A percentile compares a stretch with the other conserved stretches of the same genome.
phyloP scores from a whole-genome alignment of 2,113 vertebrate genomes.

The Balaeniceps rex region DNA sequence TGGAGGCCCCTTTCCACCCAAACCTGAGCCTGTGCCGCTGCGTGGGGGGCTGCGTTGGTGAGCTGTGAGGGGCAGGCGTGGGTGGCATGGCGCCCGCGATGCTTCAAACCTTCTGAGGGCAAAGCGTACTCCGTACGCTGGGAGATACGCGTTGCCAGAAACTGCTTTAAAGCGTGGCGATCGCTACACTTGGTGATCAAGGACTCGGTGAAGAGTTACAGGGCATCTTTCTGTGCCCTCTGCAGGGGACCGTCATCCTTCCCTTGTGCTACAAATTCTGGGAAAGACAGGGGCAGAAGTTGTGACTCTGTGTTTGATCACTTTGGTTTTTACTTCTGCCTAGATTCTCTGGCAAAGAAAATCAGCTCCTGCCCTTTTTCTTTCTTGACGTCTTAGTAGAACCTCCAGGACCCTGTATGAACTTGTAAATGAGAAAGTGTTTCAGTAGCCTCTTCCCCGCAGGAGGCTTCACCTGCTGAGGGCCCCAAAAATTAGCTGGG shows the following conservation, averaged over 20 bases:
- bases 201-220: not conserved
- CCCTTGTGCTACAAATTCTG: not conserved
- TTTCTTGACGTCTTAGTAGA: not conserved
- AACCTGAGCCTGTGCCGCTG: not conserved
- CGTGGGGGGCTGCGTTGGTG: not conserved
- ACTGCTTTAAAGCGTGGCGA: not conserved
- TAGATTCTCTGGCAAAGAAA: not conserved
- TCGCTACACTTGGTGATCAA: fast-evolving
- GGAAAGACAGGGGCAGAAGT: not conserved
- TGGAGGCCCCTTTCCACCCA: too few species aligned
- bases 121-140: fast-evolving
- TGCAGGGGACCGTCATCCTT: too few species aligned
- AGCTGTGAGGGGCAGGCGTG: not conserved
- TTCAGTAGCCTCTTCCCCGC: not conserved
- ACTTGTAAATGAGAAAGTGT: not conserved
- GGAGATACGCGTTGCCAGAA: not conserved
- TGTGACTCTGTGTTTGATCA: not conserved
- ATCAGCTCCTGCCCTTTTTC: not conserved
- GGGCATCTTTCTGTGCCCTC: not conserved
- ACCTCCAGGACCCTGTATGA: not conserved
- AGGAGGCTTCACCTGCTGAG: not conserved
- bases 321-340: not conserved
- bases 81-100: fast-evolving
- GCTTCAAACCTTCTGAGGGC: not conserved
- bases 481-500: not conserved